phyloP scores from a whole-genome alignment of 37 sponge, comb jelly and placozoan genomes.

The Cliona cf. orientalis region DNA sequence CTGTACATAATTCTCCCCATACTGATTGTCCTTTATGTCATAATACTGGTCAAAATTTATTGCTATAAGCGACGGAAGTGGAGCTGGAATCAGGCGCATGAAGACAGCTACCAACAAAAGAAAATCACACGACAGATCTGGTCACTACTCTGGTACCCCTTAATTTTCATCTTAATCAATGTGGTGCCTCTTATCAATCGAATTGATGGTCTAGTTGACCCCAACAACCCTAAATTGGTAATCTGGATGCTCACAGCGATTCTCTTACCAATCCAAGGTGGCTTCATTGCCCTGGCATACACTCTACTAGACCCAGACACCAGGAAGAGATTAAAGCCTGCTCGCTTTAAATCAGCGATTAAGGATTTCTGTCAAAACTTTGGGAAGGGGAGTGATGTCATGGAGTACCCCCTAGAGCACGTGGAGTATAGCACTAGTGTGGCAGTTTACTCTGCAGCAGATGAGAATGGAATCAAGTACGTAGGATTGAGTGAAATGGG shows the following conservation, averaged over 20 bases:
- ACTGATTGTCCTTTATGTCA: slow-evolving; percentile 24
- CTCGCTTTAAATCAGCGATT: slow-evolving; percentile 15
- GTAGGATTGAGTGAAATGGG: no score
- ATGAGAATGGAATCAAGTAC: no score
- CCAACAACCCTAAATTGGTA: not conserved
- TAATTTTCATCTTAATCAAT: slow-evolving; percentile 44
- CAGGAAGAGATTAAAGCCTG: slow-evolving; percentile 11
- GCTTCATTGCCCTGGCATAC: slow-evolving; percentile 36
- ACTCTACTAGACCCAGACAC: slow-evolving; percentile 43
- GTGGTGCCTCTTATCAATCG: slow-evolving; percentile 57
- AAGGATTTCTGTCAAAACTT: not conserved
- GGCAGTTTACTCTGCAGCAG: no score
- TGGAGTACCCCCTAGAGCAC: slow-evolving; percentile 25
- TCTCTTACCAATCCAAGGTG: slow-evolving; percentile 10
- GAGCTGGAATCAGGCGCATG: no score
- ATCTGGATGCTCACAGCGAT: slow-evolving; percentile 37
- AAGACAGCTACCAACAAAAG: no score
- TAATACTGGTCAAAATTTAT: not conserved
- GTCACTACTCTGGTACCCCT: slow-evolving; percentile 42
- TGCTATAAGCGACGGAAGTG: no score
- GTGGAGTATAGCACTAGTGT: no score
- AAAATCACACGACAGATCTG: no score
- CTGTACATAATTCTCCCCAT: slow-evolving; percentile 26
- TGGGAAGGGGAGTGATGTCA: not conserved
- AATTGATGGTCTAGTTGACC: not conserved